phyloP scores from a whole-genome alignment of 2,113 vertebrate genomes.

The Ciconia boyciana region DNA sequence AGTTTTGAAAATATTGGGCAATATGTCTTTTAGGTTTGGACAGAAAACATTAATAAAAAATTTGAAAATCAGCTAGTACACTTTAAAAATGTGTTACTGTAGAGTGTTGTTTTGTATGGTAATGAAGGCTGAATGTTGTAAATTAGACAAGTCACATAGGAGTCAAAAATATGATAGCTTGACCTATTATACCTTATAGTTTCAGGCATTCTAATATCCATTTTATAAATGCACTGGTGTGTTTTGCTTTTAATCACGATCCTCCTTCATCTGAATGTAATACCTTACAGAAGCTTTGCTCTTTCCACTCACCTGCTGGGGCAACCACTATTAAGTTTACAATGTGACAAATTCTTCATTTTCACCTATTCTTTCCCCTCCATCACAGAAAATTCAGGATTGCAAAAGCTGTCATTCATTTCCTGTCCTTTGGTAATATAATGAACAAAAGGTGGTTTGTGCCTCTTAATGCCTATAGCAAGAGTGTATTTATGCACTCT shows the following conservation, averaged over 20 bases:
- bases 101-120: neutral
- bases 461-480: neutral
- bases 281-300: neutral
- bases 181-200: neutral
- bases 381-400: neutral
- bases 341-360: neutral
- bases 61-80: neutral
- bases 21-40: neutral
- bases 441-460: conserved; percentile 38
- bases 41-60: neutral
- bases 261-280: neutral
- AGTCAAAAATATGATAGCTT: neutral
- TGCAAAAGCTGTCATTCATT: neutral
- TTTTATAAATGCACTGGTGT: neutral
- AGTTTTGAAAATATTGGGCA: neutral
- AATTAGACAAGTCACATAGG: neutral
- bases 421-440: neutral
- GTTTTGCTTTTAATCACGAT: neutral
- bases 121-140: neutral
- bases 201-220: neutral
- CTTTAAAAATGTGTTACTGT: neutral
- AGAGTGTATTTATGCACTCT: conserved; percentile 11
- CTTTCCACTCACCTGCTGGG: neutral
- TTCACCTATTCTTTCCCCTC: neutral
- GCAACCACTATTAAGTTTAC: conserved; percentile 16